Base-by-base conservation (phyloP, 23 tunicate species). In the Ciona savignyi region DNA sequence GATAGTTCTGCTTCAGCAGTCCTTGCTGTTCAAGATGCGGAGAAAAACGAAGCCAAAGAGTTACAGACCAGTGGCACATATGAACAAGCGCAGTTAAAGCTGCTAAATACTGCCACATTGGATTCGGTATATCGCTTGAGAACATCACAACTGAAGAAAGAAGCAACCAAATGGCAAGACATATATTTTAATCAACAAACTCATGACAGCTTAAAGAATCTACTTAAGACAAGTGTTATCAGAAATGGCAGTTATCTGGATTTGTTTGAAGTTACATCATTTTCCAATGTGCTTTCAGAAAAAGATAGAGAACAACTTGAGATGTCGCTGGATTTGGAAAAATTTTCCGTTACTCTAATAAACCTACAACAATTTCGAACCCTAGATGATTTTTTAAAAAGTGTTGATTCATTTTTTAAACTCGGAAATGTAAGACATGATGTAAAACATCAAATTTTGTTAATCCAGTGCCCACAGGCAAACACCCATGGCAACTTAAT, bases 351-450 rank as follows among this genome's bases (percentile, higher is more conserved):
- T 30, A 88, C 76, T 82, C 70, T 88, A 20, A 28, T 88, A 25
- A 83, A 85, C 22, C 67, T 88, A 24, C 88, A 88, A 72, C 95
- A 88, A 63, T 82, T 88, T 73, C 74, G 77, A 73, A 81, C 95
- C 3, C 83, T 81, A 33, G 74, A 72, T 27, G 84, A 88, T 25
- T 85, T 71, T 68, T 30, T 78, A 15, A 60, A 24, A 28, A 67
- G 68, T 33, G 27, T 85, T 60, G 84, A 85, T 35, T 33, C 35
- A 30, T 85, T 85, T 74, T 79, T 86, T 67, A 32, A 61, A 42
- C 29, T 30, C 20, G 33, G 31, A 35, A 11, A 51, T 1, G 1
- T 30, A 27, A 33, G 30, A 0, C 34, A 74, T 67, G 34, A 70
- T 23, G 34, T 66, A 22, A 9, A 23, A 22, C 79, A 25, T 29